Evolutionary conservation across 2,888 invertebrate species (phyloP).

Genomic region (Phrixothrix hirtus): DNA sequence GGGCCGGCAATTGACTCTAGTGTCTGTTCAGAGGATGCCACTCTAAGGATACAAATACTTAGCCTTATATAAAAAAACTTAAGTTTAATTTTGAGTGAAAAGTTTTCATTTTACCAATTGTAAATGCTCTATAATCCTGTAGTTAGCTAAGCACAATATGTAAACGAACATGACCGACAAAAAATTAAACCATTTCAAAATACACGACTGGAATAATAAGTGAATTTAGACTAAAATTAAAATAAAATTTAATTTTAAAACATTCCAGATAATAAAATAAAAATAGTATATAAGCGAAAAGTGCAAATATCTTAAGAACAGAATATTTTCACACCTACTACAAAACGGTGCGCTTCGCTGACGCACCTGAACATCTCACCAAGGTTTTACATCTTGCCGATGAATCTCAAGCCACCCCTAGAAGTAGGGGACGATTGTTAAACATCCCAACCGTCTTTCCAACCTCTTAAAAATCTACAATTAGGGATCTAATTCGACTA

Average conservation of each 20-base stretch:
- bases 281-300: neutral
- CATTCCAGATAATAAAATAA: neutral
- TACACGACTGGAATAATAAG: no score
- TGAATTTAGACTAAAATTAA: no score
- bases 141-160: no score
- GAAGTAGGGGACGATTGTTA: conserved; percentile 34
- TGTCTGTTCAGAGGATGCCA: conserved; percentile 18
- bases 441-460: conserved; percentile 26
- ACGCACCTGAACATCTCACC: conserved; percentile 35
- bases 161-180: no score
- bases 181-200: no score
- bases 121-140: no score
- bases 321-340: conserved; percentile 24
- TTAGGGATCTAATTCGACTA: conserved; percentile 12
- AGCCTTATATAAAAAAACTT: no score
- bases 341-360: conserved; percentile 31
- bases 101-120: no score
- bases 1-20: conserved; percentile 25
- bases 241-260: neutral
- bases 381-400: conserved; percentile 31
- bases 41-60: no score
- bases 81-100: no score
- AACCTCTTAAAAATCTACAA: conserved; percentile 13
- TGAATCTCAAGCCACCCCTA: conserved; percentile 30
- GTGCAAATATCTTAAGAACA: conserved; percentile 28